phyloP scores from a whole-genome alignment of 2,113 vertebrate genomes.

The Mugil cephalus region DNA sequence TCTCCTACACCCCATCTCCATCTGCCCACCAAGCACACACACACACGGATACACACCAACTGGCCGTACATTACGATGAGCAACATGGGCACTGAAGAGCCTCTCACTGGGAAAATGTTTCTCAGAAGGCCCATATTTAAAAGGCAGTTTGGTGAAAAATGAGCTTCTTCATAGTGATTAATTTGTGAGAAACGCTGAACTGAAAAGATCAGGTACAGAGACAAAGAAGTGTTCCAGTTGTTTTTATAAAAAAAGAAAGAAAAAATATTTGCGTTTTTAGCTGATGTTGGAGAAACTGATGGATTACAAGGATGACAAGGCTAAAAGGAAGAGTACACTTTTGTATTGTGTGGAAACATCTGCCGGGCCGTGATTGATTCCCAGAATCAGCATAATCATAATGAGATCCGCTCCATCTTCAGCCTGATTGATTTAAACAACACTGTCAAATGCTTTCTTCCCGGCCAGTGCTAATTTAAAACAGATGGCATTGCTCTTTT shows the following conservation, averaged over 20 bases:
- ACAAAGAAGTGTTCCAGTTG: background rate
- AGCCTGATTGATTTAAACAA: constrained; percentile 75
- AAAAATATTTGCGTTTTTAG: constrained; percentile 28
- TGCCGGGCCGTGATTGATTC: constrained; percentile 63
- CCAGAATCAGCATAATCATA: constrained; percentile 51
- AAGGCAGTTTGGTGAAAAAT: background rate
- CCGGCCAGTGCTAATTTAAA: constrained; percentile 71
- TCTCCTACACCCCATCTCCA: background rate
- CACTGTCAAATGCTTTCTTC: constrained; percentile 58
- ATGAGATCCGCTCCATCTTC: constrained; percentile 52
- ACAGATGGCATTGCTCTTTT: constrained; percentile 66
- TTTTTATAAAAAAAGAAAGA: constrained; percentile 18
- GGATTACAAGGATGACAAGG: constrained; percentile 31
- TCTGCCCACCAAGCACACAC: background rate
- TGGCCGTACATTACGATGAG: background rate
- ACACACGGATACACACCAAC: background rate
- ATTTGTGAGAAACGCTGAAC: background rate
- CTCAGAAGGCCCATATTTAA: background rate
- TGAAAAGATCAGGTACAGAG: background rate
- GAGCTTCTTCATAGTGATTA: background rate
- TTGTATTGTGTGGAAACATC: constrained; percentile 36
- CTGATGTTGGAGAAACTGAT: constrained; percentile 25
- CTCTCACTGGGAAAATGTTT: constrained; percentile 1
- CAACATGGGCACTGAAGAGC: background rate
- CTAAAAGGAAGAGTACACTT: constrained; percentile 36